Conservation (phyloP, 2,113 vertebrate genomes). For the Etheostoma cragini region DNA sequence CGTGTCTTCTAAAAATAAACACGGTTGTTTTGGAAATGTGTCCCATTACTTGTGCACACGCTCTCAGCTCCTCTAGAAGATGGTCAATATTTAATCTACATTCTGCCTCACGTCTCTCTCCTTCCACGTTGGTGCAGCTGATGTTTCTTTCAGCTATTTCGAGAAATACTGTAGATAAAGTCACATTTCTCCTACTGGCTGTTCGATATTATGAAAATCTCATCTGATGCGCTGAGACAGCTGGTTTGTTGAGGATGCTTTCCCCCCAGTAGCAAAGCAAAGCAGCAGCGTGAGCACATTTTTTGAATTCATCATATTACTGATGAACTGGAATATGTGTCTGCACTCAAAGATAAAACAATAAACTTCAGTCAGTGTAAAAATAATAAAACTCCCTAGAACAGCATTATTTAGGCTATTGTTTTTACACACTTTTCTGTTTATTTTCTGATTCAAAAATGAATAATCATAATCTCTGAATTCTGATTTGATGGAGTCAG, state of each 20-base stretch:
- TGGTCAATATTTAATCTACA: slow-evolving; percentile 80
- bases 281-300: slow-evolving; percentile 44
- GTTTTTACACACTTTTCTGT: background rate
- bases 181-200: slow-evolving; percentile 59
- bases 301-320: slow-evolving; percentile 37
- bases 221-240: slow-evolving; percentile 75
- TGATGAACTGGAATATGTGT: slow-evolving; percentile 25
- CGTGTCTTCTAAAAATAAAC: slow-evolving; percentile 73
- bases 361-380: background rate
- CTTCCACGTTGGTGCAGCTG: slow-evolving; percentile 3
- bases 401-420: background rate
- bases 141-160: slow-evolving; percentile 63
- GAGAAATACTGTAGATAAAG: slow-evolving; percentile 53
- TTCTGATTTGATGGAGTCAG: background rate
- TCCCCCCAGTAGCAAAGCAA: slow-evolving; percentile 37
- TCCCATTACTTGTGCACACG: slow-evolving; percentile 45
- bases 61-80: slow-evolving; percentile 57
- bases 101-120: slow-evolving; percentile 26
- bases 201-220: slow-evolving; percentile 64
- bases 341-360: slow-evolving; percentile 26
- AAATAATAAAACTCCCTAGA: background rate
- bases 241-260: slow-evolving; percentile 54
- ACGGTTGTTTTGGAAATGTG: slow-evolving; percentile 54
- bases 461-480: background rate
- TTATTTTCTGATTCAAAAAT: background rate